Evolutionary conservation across 2,888 invertebrate species (phyloP).

Genomic region (Orthosia gracilis): DNA sequence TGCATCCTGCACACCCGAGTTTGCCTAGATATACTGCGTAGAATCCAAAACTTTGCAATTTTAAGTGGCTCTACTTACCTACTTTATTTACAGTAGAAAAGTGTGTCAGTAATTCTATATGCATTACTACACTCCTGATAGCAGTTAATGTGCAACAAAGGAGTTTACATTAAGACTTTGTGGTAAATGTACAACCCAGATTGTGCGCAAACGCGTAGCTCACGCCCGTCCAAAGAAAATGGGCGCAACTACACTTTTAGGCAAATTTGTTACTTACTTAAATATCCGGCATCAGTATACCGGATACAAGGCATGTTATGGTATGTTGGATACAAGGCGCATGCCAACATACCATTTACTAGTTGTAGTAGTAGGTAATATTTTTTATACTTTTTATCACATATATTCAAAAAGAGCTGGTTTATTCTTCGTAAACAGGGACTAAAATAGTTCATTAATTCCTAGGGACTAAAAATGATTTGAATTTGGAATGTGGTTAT

Average conservation of each 20-base stretch:
- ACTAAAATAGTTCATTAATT: no score
- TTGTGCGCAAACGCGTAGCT: slow-evolving; percentile 11
- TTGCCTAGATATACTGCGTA: neutral
- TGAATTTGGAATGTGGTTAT: no score
- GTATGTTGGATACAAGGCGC: no score
- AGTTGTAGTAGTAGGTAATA: no score
- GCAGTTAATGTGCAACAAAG: slow-evolving; percentile 38
- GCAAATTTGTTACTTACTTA: no score
- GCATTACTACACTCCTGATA: slow-evolving; percentile 23
- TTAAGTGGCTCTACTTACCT: neutral
- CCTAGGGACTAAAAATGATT: no score
- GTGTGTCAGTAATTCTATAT: slow-evolving; percentile 32
- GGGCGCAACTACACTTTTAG: neutral
- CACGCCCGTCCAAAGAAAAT: neutral
- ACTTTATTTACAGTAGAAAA: slow-evolving; percentile 24
- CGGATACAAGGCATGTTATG: no score
- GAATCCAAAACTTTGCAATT: slow-evolving; percentile 8
- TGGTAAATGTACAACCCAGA: slow-evolving; percentile 44
- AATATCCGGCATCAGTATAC: no score
- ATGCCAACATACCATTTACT: no score
- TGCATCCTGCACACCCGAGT: neutral
- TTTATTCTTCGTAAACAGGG: no score
- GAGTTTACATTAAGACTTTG: slow-evolving; percentile 48
- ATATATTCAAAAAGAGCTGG: no score
- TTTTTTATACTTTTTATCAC: no score